Percentiles rank a stretch among this genome's conserved stretches.
Conservation (phyloP, 2,113 vertebrate species). For the Amazona guildingii region DNA sequence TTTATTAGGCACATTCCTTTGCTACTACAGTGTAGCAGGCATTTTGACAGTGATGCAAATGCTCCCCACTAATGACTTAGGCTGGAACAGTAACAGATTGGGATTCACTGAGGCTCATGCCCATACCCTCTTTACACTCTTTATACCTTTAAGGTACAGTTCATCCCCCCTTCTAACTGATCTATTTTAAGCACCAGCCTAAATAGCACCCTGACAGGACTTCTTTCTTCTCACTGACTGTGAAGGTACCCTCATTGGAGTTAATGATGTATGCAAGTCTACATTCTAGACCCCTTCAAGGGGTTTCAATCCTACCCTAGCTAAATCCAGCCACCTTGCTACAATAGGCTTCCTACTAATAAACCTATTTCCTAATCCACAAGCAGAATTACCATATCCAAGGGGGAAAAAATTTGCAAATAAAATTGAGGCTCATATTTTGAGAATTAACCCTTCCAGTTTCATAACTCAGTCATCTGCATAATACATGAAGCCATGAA, state of each 20-base stretch:
- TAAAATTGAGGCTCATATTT: background rate
- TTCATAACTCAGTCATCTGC: background rate
- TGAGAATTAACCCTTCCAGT: background rate
- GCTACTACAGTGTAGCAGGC: background rate
- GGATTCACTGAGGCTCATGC: background rate
- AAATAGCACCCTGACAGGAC: background rate
- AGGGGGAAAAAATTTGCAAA: background rate
- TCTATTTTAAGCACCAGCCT: background rate
- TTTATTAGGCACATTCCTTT: background rate
- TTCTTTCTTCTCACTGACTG: background rate
- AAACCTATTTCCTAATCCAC: background rate
- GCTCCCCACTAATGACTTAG: background rate
- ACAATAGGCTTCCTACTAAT: background rate
- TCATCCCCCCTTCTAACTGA: background rate
- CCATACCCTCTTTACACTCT: background rate
- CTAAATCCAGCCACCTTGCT: background rate
- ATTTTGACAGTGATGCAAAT: background rate
- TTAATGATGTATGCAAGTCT: background rate
- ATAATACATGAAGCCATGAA: background rate
- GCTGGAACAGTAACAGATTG: background rate
- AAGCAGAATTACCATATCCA: background rate
- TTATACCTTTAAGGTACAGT: background rate
- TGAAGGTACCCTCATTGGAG: background rate
- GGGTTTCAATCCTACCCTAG: background rate
- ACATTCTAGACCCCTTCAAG: background rate